Conservation (phyloP, 2,113 vertebrate genomes). For the Peromyscus leucopus region DNA sequence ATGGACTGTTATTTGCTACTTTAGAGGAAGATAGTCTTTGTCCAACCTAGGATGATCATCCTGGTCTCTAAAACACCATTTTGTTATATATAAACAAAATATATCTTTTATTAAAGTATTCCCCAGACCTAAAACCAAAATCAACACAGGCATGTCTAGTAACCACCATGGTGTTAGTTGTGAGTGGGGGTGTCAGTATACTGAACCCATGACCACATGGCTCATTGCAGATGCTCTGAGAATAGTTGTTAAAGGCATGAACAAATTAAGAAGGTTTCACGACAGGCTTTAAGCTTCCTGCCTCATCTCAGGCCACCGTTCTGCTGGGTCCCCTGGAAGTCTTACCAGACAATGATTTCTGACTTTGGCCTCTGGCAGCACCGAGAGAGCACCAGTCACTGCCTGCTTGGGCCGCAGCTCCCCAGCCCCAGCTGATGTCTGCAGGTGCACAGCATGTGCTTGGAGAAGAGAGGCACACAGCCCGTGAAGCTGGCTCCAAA, state of each 20-base stretch:
- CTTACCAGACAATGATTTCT: background rate
- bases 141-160: background rate
- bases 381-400: background rate
- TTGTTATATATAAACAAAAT: background rate
- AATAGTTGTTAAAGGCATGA: background rate
- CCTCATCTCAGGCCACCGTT: background rate
- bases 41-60: background rate
- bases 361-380: background rate
- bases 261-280: background rate
- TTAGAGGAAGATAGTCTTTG: background rate
- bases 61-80: background rate
- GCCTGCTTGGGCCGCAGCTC: background rate
- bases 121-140: slow-evolving; percentile 13
- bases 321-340: background rate
- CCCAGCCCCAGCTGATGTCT: slow-evolving; percentile 50
- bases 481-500: slow-evolving; percentile 39
- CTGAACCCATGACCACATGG: background rate
- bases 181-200: background rate
- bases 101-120: background rate
- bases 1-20: background rate
- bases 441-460: slow-evolving; percentile 51
- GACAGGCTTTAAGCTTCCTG: background rate
- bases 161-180: background rate
- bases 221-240: background rate
- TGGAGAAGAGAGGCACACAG: background rate